Conservation (phyloP, 92 coral and sea anemone genomes). For the Epizoanthus fatuus region DNA sequence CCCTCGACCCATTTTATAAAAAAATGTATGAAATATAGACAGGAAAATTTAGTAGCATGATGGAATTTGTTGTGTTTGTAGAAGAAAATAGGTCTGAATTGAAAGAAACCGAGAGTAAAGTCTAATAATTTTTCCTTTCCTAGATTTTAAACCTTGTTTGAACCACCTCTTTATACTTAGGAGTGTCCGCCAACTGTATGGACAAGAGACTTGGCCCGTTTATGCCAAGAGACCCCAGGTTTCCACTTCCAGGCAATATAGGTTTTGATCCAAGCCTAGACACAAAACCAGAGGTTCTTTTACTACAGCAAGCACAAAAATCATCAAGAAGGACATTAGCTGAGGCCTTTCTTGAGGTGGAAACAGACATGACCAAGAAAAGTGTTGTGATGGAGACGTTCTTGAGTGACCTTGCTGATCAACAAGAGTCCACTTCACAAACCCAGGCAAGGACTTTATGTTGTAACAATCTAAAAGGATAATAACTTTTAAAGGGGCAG, state of each 20-base stretch:
- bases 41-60: too few relatives aligned
- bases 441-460: conserved; percentile 15
- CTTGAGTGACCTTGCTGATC: conserved; percentile 67
- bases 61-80: too few relatives aligned
- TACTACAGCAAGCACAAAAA: conserved; percentile 7
- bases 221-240: conserved; percentile 91
- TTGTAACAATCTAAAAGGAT: too few relatives aligned
- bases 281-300: conserved; percentile 10
- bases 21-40: too few relatives aligned
- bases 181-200: conserved; percentile 60
- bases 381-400: conserved; percentile 80
- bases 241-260: conserved; percentile 98
- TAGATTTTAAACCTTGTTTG: too few relatives aligned
- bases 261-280: conserved; percentile 69
- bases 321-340: conserved; percentile 69
- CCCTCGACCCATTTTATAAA: too few relatives aligned
- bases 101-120: too few relatives aligned
- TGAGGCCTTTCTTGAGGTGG: conserved; percentile 88
- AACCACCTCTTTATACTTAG: background rate
- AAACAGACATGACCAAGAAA: conserved; percentile 80
- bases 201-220: conserved; percentile 94
- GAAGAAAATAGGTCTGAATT: too few relatives aligned
- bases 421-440: conserved; percentile 30
- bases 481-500: too few relatives aligned
- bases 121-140: too few relatives aligned